Evolutionary conservation across 2,888 invertebrate genomes (phyloP).

Genomic region (Stictocephala bisonia): DNA sequence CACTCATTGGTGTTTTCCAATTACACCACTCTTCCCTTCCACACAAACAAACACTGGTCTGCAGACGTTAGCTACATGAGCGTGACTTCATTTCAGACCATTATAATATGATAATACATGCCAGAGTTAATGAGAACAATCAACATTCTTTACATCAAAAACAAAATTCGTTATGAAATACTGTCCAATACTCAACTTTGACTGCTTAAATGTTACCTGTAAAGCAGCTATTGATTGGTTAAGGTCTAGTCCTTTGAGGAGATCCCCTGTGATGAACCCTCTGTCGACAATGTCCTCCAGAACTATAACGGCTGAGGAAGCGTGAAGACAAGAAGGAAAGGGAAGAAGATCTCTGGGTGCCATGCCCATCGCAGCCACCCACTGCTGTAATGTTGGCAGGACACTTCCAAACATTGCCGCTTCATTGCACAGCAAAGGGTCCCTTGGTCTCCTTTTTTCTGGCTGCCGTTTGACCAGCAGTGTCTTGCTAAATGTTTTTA

Average conservation of each 20-base stretch:
- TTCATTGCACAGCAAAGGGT: conserved; percentile 56
- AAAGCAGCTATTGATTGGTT: conserved; percentile 56
- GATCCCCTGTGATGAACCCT: conserved; percentile 58
- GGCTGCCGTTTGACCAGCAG: conserved; percentile 54
- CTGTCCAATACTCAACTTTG: too few relatives aligned
- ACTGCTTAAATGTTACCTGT: too few relatives aligned
- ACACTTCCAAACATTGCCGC: conserved; percentile 52
- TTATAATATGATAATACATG: too few relatives aligned
- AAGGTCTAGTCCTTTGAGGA: conserved; percentile 56
- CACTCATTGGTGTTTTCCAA: too few relatives aligned
- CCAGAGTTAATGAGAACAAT: too few relatives aligned
- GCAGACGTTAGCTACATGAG: too few relatives aligned
- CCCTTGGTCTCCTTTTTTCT: conserved; percentile 51
- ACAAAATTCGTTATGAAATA: neutral
- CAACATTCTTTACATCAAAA: too few relatives aligned
- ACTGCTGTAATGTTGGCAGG: conserved; percentile 48
- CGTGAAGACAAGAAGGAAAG: conserved; percentile 56
- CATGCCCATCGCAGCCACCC: neutral
- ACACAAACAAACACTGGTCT: too few relatives aligned
- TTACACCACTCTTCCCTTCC: too few relatives aligned
- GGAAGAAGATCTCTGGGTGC: conserved; percentile 46
- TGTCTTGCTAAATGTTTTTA: conserved; percentile 42
- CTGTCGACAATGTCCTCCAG: conserved; percentile 56
- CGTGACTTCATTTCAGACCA: too few relatives aligned
- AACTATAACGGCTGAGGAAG: conserved; percentile 55